Conservation (phyloP, 2,113 vertebrate genomes). For the Chitala chitala region DNA sequence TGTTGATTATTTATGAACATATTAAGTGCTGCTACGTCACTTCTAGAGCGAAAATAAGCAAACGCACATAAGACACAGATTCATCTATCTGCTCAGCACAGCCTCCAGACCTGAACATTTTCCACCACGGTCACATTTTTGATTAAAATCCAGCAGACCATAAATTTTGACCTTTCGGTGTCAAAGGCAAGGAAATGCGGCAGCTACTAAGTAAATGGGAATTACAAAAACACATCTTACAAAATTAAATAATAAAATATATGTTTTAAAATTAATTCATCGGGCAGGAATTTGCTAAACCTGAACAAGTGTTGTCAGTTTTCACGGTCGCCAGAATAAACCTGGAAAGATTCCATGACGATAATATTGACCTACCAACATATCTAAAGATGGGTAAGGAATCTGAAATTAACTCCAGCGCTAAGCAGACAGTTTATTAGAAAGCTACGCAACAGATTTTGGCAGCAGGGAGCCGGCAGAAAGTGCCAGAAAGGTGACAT, state of each 20-base stretch:
- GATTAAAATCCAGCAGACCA: conserved; percentile 18
- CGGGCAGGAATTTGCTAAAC: not conserved
- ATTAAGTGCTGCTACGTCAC: not conserved
- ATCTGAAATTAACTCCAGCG: not conserved
- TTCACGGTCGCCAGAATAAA: not conserved
- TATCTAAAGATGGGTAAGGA: not conserved
- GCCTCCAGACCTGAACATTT: not conserved
- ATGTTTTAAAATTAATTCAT: not conserved
- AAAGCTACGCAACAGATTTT: not conserved
- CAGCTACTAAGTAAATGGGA: not conserved
- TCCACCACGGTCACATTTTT: not conserved
- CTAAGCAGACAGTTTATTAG: not conserved
- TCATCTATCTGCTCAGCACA: not conserved
- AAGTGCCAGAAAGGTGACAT: not conserved
- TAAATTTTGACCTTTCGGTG: conserved; percentile 9
- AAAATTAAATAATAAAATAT: not conserved
- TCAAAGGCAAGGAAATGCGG: conserved; percentile 7
- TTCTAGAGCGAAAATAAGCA: not conserved
- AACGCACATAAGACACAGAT: not conserved
- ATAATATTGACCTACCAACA: not conserved
- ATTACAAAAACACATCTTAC: too few relatives aligned
- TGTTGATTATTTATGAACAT: not conserved
- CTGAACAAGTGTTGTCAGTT: not conserved
- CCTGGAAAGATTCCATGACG: not conserved
- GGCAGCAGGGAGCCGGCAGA: not conserved